Evolutionary conservation across 2,113 vertebrate species (phyloP).

Genomic region (Spheniscus mendiculus): DNA sequence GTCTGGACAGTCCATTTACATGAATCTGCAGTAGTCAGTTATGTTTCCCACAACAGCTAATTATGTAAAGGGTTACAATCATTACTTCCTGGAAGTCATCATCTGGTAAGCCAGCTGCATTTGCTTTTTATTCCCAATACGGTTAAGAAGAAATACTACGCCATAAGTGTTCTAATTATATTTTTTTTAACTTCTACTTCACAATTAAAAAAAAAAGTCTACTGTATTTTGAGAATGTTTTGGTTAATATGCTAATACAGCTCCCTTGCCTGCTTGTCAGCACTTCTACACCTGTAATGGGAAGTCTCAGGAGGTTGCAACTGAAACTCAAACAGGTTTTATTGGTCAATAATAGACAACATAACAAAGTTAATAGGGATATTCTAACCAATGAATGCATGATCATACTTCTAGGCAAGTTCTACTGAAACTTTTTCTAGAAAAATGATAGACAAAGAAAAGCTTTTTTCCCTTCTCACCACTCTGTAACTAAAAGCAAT

Average conservation of each 20-base stretch:
- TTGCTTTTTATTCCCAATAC: slow-evolving; percentile 1
- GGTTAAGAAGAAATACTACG: slow-evolving; percentile 30
- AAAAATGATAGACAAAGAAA: background rate
- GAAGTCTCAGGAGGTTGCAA: background rate
- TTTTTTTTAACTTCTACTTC: background rate
- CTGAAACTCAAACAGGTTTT: background rate
- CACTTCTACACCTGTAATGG: background rate
- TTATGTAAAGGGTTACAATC: slow-evolving; percentile 41
- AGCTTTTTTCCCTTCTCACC: background rate
- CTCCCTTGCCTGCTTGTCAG: background rate
- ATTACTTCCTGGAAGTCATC: slow-evolving; percentile 57
- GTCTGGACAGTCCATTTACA: slow-evolving; percentile 20
- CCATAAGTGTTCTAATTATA: background rate
- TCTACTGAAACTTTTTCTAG: background rate
- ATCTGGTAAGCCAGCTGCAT: slow-evolving; percentile 1
- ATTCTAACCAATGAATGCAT: background rate
- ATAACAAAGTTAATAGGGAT: background rate
- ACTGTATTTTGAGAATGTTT: background rate
- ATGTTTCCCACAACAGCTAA: slow-evolving; percentile 32
- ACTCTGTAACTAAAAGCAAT: background rate
- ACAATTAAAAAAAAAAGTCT: background rate
- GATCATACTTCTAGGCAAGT: background rate
- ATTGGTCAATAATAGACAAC: background rate
- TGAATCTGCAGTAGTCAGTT: background rate
- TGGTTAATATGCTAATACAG: background rate